Percentiles rank a stretch among this genome's conserved stretches.
Evolutionary conservation across 2,888 invertebrate species (phyloP).

Genomic region (Leptinotarsa juncta): DNA sequence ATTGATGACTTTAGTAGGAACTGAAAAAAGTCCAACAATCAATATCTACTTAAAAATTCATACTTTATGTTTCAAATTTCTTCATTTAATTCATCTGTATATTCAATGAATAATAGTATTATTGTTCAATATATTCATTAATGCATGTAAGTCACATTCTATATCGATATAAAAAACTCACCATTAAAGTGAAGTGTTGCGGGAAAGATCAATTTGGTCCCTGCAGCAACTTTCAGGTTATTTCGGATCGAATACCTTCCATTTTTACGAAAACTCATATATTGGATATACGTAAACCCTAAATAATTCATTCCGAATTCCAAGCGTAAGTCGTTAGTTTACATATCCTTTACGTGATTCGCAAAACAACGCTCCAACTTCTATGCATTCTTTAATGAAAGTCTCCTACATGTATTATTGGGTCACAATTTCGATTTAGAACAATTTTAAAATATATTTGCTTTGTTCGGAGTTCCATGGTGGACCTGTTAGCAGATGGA

Average conservation of each 20-base stretch:
- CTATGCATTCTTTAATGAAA: slow-evolving; percentile 18
- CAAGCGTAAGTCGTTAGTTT: slow-evolving; percentile 62
- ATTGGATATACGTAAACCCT: slow-evolving; percentile 61
- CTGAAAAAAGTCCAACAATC: too few relatives aligned
- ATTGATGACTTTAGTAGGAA: too few relatives aligned
- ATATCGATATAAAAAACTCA: background rate
- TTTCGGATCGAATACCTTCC: slow-evolving; percentile 47
- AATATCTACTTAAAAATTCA: too few relatives aligned
- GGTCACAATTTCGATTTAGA: background rate
- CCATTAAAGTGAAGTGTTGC: background rate
- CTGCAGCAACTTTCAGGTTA: slow-evolving; percentile 49
- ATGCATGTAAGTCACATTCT: too few relatives aligned
- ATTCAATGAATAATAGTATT: too few relatives aligned
- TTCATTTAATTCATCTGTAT: too few relatives aligned
- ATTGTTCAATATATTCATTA: too few relatives aligned
- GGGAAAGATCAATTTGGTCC: slow-evolving; percentile 44
- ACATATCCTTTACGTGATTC: slow-evolving; percentile 64
- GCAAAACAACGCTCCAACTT: slow-evolving; percentile 47
- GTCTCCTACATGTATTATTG: background rate
- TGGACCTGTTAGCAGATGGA: too few relatives aligned
- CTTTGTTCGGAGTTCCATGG: too few relatives aligned
- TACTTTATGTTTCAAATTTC: too few relatives aligned
- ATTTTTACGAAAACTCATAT: slow-evolving; percentile 49
- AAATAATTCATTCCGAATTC: slow-evolving; percentile 63
- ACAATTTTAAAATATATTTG: too few relatives aligned